Evolutionary conservation across 2,797 vertebrate genomes (phyloP), one percentile per base, ranked within the genome.

Genomic region (Rhinogobio ventralis): DNA sequence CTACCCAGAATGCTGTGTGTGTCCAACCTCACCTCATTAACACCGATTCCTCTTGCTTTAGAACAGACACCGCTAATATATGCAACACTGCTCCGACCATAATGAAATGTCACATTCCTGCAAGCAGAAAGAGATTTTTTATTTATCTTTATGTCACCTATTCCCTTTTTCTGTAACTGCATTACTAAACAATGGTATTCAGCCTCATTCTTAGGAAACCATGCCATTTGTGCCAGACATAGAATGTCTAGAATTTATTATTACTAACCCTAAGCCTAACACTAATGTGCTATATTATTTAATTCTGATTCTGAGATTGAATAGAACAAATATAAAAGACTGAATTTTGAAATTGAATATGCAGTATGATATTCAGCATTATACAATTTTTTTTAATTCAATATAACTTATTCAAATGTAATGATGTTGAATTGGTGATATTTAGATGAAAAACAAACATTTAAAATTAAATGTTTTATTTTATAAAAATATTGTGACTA

Each of bases 11-110:
- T 39, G 49, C 69, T 46, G 5, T 28, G 15, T 80, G 36, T 28
- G 33, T 19, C 14, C 17, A 79, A 7, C 10, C 86, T 89, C 94
- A 97, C 96, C 96, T 97, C 96, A 86, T 96, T 97, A 85, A 97
- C 96, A 90, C 96, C 96, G 82, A 96, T 95, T 85, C 96, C 96
- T 92, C 95, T 94, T 62, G 91, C 89, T 57, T 88, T 89, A 68
- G 96, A 97, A 87, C 96, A 97, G 77, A 97, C 93, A 45, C 96
- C 96, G 89, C 95, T 96, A 51, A 97, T 96, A 92, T 95, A 97
- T 83, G 96, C 96, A 90, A 96, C 93, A 77, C 96, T 96, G 92
- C 96, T 96, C 88, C 95, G 94, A 90, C 94, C 95, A 80, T 96
- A 96, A 91, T 96, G 95, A 93, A 97, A 97, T 1, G 95, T 96